Conservation (phyloP, 2,888 invertebrate genomes). For the Sinopyrophorus schimmeli region DNA sequence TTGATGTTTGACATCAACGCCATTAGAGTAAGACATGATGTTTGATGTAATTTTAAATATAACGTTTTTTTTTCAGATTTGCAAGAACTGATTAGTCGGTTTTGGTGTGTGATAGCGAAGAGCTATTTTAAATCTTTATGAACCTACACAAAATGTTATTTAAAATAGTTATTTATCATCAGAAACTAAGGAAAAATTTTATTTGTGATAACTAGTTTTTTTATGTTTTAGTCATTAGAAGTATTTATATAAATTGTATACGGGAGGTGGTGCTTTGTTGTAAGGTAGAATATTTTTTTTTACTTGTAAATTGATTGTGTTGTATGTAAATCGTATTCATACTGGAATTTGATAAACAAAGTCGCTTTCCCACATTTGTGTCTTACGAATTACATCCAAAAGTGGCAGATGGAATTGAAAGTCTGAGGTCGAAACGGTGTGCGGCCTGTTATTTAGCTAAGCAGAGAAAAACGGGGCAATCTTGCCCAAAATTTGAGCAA, state of each 20-base stretch:
- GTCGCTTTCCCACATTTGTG: constrained; percentile 43
- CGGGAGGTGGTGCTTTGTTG: constrained; percentile 20
- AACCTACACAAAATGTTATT: constrained; percentile 17
- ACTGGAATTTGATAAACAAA: constrained; percentile 51
- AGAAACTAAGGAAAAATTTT: constrained; percentile 14
- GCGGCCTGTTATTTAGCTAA: constrained; percentile 46
- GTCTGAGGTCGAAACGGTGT: constrained; percentile 9
- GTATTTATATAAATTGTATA: constrained; percentile 25
- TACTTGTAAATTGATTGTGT: constrained; percentile 1
- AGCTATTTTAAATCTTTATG: constrained; percentile 7
- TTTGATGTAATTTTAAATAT: background rate
- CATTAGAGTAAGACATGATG: background rate
- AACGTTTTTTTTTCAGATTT: constrained; percentile 11
- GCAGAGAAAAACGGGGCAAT: constrained; percentile 54
- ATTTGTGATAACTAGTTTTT: constrained; percentile 22
- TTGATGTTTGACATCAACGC: no score
- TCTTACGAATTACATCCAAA: constrained; percentile 40
- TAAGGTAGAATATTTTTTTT: constrained; percentile 11
- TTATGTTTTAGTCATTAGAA: constrained; percentile 12
- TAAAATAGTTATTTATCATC: constrained; percentile 16
- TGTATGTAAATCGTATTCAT: constrained; percentile 7
- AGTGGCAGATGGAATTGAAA: constrained; percentile 12
- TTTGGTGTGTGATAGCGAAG: constrained; percentile 7
- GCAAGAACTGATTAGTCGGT: constrained; percentile 5
- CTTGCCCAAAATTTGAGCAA: constrained; percentile 55